Percentiles rank a stretch among this genome's conserved stretches.
These are phyloP conservation scores for Marronus borbonicus DNA, from an alignment of 2,888 invertebrate genomes.

Conservation along the genomic window DNA sequence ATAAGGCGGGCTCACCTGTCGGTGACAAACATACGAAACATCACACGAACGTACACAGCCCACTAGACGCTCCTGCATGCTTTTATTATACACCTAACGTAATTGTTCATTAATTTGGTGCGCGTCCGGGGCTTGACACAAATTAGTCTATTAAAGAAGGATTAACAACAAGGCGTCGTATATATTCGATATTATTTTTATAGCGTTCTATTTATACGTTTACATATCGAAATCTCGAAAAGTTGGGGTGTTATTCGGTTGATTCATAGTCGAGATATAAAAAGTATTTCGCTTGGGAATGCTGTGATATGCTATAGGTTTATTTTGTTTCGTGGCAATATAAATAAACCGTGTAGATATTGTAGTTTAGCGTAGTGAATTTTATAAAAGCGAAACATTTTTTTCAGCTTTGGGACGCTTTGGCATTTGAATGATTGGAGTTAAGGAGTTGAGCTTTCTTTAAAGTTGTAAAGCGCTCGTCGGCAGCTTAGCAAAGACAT, in stretches of 20 bases:
- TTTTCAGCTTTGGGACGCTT: no score
- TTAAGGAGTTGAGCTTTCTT: no score
- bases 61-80: background rate
- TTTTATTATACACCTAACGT: constrained; percentile 5
- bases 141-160: constrained; percentile 27
- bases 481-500: no score
- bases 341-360: constrained; percentile 13
- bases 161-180: constrained; percentile 18
- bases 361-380: background rate
- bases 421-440: no score
- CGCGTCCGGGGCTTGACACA: background rate
- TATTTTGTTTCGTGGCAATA: constrained; percentile 1
- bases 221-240: constrained; percentile 5
- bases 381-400: no score
- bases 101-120: constrained; percentile 32
- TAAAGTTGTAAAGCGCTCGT: no score
- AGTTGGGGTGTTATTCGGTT: background rate
- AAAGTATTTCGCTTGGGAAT: constrained; percentile 11
- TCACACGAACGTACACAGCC: background rate
- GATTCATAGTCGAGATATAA: constrained; percentile 18
- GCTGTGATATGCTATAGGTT: background rate
- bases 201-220: constrained; percentile 18
- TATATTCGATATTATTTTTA: constrained; percentile 35
- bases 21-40: constrained; percentile 17
- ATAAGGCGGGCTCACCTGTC: constrained; percentile 56